Evolutionary conservation across 2,888 invertebrate genomes (phyloP), one percentile per base, ranked within the genome.

Genomic region (Agriopis leucophaearia): DNA sequence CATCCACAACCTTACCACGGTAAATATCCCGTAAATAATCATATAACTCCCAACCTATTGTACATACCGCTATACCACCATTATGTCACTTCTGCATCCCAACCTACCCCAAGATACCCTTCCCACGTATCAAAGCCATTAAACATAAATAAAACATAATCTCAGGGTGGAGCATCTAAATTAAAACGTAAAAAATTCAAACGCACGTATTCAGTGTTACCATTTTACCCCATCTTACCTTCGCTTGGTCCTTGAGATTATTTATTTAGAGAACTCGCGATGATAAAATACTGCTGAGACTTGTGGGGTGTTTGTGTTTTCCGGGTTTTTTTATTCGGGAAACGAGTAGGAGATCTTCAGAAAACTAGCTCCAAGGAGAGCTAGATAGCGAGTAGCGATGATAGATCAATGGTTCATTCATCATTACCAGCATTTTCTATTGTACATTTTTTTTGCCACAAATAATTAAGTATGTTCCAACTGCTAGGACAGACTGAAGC

Each of bases 131-230:
- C 63, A 61, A 65, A 65, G 58, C 68, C 61, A 69, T 69, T 58
- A 54, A 56, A 40, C 66, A 55, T 74, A 68, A 72, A 72, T 74
- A 74, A 72, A 70, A 56, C 68, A 71, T 71, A 72, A 71, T 70
- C 69, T 71, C 56, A 27, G 60, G 55, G 55, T 27, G 62, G 57
- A 64, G 60, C 12, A 57, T 56, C 59, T 70, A 71, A 72, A 74
- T 74, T 74, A 74, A 71, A 71, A 72, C 55, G 69, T 74, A 56
- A 74, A 74, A 72, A 70, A 72, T 72, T 74, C 72, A 74, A 52
- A 55, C 36, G 18, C 64, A 65, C 66, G 71, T 65, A 67, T 71
- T 69, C 74, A 68, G 71, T 72, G 63, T 63, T 71, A 72, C 70
- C 69, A 40, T 50, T 50, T 59, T 59, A 59, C 59, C 50, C 50